Evolutionary conservation across 2,113 vertebrate species (phyloP).

Genomic region (Neolamprologus falcicula): DNA sequence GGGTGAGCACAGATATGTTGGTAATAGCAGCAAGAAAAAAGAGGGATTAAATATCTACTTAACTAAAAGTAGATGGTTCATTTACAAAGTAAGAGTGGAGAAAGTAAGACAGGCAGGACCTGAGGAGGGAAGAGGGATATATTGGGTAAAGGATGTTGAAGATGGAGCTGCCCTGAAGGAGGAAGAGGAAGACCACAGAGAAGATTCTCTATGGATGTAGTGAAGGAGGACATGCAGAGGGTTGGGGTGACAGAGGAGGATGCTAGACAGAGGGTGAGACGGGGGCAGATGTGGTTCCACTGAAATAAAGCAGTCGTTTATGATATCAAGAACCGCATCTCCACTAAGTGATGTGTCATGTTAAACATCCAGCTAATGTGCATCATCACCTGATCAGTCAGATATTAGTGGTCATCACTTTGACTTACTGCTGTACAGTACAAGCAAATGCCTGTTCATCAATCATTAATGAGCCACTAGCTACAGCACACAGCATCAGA

Average conservation of each 20-base stretch:
- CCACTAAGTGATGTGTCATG: neutral
- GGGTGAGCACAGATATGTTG: neutral
- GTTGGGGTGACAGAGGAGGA: neutral
- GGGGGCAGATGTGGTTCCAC: neutral
- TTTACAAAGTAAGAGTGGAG: neutral
- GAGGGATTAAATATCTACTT: neutral
- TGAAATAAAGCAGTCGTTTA: neutral
- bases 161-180: neutral
- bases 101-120: neutral
- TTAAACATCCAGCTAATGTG: neutral
- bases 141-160: neutral
- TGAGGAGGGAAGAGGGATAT: neutral
- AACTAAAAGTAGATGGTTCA: neutral
- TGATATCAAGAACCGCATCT: neutral
- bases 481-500: constrained; percentile 14
- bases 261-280: neutral
- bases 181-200: neutral
- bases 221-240: neutral
- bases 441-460: constrained; percentile 16
- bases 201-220: neutral
- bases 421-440: neutral
- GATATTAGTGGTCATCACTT: neutral
- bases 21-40: neutral
- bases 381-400: neutral
- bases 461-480: constrained; percentile 59